phyloP scores from a whole-genome alignment of 2,888 invertebrate genomes.

The Chorisops tibialis region DNA sequence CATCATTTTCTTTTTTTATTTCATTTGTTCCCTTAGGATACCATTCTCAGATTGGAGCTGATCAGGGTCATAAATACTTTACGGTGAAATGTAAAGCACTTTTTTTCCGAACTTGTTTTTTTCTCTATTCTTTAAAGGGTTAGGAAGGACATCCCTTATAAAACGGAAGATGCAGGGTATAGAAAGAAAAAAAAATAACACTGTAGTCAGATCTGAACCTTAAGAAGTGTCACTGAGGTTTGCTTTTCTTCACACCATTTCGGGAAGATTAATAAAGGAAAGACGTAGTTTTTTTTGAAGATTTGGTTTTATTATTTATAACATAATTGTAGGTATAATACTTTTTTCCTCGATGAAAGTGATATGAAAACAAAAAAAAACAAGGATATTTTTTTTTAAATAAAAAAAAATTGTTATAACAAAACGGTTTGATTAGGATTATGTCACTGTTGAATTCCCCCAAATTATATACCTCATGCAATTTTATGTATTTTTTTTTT shows the following conservation, averaged over 20 bases:
- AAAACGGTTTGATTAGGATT: constrained; percentile 21
- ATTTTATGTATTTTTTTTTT: no score
- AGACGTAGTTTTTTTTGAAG: neutral
- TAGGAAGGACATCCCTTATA: neutral
- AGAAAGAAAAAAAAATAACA: constrained; percentile 5
- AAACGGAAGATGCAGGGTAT: neutral
- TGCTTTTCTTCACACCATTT: constrained; percentile 25
- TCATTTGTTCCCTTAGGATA: neutral
- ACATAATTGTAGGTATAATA: constrained; percentile 16
- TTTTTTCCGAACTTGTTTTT: neutral
- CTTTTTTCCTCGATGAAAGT: constrained; percentile 14
- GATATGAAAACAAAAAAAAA: constrained; percentile 20
- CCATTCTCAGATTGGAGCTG: constrained; percentile 1
- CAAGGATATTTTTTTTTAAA: constrained; percentile 1
- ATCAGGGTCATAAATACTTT: neutral
- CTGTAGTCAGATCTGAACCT: neutral
- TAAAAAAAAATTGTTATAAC: constrained; percentile 7
- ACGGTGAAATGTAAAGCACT: neutral
- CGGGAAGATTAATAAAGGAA: constrained; percentile 1
- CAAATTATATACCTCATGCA: no score
- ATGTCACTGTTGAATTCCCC: no score
- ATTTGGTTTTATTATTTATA: constrained; percentile 22
- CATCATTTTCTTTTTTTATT: neutral
- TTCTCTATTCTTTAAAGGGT: neutral
- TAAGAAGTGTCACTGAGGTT: constrained; percentile 25